Conservation (phyloP, 2,797 vertebrate species). For the Hirundo rustica region DNA sequence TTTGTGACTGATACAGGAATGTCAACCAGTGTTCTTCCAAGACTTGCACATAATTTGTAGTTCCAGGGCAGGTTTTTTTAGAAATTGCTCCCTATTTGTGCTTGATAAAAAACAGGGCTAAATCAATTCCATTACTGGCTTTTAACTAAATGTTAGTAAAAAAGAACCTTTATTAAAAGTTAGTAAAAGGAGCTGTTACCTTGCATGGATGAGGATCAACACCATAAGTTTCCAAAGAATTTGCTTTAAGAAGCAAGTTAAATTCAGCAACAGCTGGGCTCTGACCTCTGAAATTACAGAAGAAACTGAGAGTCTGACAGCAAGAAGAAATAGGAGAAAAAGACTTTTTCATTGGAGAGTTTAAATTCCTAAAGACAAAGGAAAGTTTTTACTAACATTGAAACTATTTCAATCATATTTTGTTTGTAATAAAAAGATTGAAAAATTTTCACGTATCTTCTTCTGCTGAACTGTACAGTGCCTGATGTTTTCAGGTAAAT, state of each 20-base stretch:
- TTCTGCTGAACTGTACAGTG: background rate
- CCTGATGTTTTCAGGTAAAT: background rate
- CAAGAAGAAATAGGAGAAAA: background rate
- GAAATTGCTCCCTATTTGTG: background rate
- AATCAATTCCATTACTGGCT: background rate
- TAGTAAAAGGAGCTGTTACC: constrained; percentile 74
- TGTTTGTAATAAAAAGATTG: background rate
- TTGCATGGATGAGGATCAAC: constrained; percentile 99
- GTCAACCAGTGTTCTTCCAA: background rate
- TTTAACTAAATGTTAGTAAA: background rate
- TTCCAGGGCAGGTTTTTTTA: background rate
- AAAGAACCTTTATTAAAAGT: background rate
- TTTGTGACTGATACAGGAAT: background rate
- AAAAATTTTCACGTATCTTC: background rate
- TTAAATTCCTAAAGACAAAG: background rate
- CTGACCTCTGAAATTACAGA: constrained; percentile 84
- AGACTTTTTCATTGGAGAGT: background rate
- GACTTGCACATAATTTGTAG: background rate
- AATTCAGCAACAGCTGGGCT: constrained; percentile 88
- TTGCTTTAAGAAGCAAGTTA: constrained; percentile 92
- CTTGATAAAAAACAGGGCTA: background rate
- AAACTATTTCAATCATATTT: background rate
- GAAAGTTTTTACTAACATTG: background rate
- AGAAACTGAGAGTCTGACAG: background rate
- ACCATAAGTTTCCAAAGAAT: constrained; percentile 94